Evolutionary conservation across 92 coral and sea anemone species (phyloP).

Genomic region (Zoanthus sociatus): DNA sequence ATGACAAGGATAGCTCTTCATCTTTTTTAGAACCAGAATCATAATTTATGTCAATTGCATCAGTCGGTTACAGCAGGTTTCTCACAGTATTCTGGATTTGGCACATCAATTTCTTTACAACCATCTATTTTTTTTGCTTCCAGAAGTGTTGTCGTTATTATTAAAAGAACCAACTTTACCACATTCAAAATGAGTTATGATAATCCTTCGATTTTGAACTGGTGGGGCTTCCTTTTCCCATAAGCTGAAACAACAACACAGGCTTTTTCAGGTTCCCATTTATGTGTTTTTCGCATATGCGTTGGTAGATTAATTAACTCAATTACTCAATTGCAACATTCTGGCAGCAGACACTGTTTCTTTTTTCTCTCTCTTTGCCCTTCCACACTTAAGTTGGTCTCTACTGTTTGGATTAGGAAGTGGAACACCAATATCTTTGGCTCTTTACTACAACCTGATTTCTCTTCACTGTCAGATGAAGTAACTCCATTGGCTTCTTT

Average conservation of each 20-base stretch:
- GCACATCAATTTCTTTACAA: neutral
- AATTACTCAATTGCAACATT: conserved; percentile 25
- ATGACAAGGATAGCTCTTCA: neutral
- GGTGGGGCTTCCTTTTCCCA: neutral
- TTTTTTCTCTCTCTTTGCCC: conserved; percentile 16
- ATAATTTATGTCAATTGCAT: neutral
- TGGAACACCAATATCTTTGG: neutral
- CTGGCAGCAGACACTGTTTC: conserved; percentile 33
- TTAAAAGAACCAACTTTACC: neutral
- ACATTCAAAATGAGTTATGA: neutral
- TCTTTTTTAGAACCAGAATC: neutral
- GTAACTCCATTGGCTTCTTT: neutral
- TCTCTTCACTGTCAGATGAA: neutral
- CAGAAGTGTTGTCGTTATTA: neutral
- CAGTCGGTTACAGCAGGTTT: too few relatives aligned
- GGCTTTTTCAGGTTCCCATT: neutral
- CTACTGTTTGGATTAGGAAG: neutral
- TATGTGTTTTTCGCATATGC: neutral
- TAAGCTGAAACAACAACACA: neutral
- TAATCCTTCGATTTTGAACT: neutral
- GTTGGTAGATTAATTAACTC: conserved; percentile 17
- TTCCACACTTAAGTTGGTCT: conserved; percentile 11
- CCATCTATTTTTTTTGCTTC: neutral
- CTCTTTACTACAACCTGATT: neutral
- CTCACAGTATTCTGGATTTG: neutral